Conservation (phyloP, 2,888 invertebrate genomes). For the Lydus trimaculatus region DNA sequence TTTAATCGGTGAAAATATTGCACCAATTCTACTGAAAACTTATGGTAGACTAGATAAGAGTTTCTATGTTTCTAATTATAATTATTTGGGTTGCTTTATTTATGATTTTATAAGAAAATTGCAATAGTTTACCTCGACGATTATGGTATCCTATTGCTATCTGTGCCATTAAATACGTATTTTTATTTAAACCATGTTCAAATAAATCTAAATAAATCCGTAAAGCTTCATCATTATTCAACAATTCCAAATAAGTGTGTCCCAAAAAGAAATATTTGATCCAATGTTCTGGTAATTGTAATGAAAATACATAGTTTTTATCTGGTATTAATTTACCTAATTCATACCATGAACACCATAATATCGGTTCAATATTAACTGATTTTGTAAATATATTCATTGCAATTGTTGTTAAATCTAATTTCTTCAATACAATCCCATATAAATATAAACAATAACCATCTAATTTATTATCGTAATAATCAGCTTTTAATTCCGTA, state of each 20-base stretch:
- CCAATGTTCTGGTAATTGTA: conserved; percentile 87
- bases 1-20: conserved; percentile 37
- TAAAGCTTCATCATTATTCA: conserved; percentile 88
- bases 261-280: conserved; percentile 92
- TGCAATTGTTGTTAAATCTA: conserved; percentile 82
- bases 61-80: conserved; percentile 46
- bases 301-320: conserved; percentile 74
- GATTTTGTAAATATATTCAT: conserved; percentile 81
- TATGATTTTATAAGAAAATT: conserved; percentile 42
- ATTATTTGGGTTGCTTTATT: conserved; percentile 47
- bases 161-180: conserved; percentile 89
- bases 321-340: conserved; percentile 78
- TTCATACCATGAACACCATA: conserved; percentile 97
- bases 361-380: conserved; percentile 78
- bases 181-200: conserved; percentile 82
- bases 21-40: conserved; percentile 45
- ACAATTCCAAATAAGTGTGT: conserved; percentile 88
- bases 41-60: conserved; percentile 34
- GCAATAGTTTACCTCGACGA: conserved; percentile 72
- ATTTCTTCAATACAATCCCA: conserved; percentile 87
- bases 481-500: conserved; percentile 66
- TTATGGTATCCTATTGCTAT: conserved; percentile 94
- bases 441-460: conserved; percentile 89
- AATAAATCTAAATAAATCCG: conserved; percentile 81
- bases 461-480: conserved; percentile 73